phyloP scores from a whole-genome alignment of 2,888 invertebrate species.

The Drosophila algonquin region DNA sequence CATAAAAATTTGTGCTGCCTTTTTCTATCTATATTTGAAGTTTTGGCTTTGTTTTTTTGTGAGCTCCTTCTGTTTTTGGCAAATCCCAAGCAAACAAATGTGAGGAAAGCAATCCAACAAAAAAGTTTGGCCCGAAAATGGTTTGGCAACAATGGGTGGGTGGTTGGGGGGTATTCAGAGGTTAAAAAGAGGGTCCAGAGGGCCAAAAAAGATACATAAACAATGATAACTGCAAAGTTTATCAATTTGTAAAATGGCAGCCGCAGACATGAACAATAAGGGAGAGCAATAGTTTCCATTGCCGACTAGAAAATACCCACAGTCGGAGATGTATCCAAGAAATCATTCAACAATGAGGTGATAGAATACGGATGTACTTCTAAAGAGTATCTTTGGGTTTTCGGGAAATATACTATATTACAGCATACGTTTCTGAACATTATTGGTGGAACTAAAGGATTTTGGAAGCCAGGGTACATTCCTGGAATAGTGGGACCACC shows the following conservation, averaged over 20 bases:
- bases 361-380: no score
- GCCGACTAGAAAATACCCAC: background rate
- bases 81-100: slow-evolving; percentile 74
- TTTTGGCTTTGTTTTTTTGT: slow-evolving; percentile 48
- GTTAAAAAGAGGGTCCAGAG: slow-evolving; percentile 38
- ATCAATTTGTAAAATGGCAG: slow-evolving; percentile 76
- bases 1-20: slow-evolving; percentile 71
- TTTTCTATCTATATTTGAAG: slow-evolving; percentile 49
- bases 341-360: no score
- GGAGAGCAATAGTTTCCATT: background rate
- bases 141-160: slow-evolving; percentile 48
- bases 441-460: no score
- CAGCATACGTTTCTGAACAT: no score
- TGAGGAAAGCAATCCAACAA: slow-evolving; percentile 19
- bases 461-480: no score
- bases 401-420: no score
- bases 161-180: background rate
- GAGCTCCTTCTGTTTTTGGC: slow-evolving; percentile 36
- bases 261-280: slow-evolving; percentile 28
- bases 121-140: slow-evolving; percentile 47
- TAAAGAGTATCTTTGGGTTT: no score
- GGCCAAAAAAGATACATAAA: slow-evolving; percentile 66
- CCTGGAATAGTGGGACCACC: no score
- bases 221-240: slow-evolving; percentile 77
- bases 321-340: background rate